Base-by-base conservation (phyloP, 2,888 invertebrate genomes). In the Minunthozetes semirufus region DNA sequence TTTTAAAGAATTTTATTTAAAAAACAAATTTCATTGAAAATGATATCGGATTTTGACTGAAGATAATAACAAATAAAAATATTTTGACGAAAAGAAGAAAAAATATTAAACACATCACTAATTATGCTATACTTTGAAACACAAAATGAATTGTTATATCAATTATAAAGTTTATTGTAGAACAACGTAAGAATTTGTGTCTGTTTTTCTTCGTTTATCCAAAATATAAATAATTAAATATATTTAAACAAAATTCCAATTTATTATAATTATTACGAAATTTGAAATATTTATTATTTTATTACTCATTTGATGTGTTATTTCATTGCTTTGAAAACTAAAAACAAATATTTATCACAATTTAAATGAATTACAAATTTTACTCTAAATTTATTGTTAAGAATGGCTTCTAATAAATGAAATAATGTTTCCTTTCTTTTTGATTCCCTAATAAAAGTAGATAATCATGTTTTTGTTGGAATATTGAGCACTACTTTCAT, bases 81-180 rank as follows among this genome's bases (percentile, higher is more conserved):
- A 56, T 56, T 56, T 56, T 56, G 56, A 56, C 56, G 22, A 13
- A 56, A 56, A 19, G 22, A 3, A 5, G 13, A 15, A 17, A 17
- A 33, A 11, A 9, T 9, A 48, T 48, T 17, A 48, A 48, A 25
- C 3, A 56, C 56, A 56, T 25, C 56, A 56, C 56, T 56, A 25
- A 53, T 53, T 53, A 56, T 25, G 56, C 56, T 56, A 56, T 56
- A 19, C 56, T n/a, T 25, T 56, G 22, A n/a, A 56, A 22, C 56
- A 56, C 56, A 56, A 22, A 56, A 48, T 48, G 17, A 17, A 48
- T 17, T 56, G 56, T 56, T 56, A 25, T 25, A 19, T n/a, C 11
- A 17, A 56, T 19, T 56, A 56, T 48, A 56, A 25, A 56, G 56
- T 56, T 13, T 56, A 56, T 56, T 56, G 56, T 56, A 56, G 8